Conservation (phyloP, 2,888 invertebrate species). For the Drosophila monieri region DNA sequence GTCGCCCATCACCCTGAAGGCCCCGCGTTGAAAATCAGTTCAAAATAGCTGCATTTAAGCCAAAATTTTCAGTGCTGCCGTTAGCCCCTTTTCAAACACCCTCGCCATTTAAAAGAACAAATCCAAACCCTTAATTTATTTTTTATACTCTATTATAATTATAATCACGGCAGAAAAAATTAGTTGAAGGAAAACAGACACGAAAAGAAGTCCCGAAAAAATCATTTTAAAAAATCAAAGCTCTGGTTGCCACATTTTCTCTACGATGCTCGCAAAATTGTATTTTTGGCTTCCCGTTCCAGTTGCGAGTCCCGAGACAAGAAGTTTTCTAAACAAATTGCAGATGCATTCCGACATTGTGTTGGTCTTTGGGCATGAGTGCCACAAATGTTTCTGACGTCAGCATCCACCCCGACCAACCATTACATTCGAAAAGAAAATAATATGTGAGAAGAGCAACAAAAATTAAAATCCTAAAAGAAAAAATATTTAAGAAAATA, state of each 20-base stretch:
- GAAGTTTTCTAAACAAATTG: constrained; percentile 61
- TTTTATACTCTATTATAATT: too few relatives aligned
- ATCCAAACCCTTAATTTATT: neutral
- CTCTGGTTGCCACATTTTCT: constrained; percentile 33
- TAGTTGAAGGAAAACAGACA: neutral
- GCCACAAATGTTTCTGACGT: constrained; percentile 56
- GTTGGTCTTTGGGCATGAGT: constrained; percentile 23
- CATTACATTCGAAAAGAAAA: neutral
- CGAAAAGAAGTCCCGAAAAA: constrained; percentile 17
- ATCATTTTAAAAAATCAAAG: constrained; percentile 16
- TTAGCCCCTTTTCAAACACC: constrained; percentile 33
- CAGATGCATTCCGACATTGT: constrained; percentile 49
- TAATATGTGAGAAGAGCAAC: neutral
- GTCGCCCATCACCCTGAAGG: constrained; percentile 19
- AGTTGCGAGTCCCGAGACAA: constrained; percentile 29
- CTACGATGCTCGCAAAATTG: constrained; percentile 14
- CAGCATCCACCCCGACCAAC: constrained; percentile 28
- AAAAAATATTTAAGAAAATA: too few relatives aligned
- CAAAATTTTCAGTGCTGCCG: constrained; percentile 22
- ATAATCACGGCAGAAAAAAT: too few relatives aligned
- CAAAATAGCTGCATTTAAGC: constrained; percentile 8
- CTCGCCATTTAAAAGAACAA: neutral
- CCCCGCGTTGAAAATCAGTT: constrained; percentile 36
- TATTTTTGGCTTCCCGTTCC: constrained; percentile 43
- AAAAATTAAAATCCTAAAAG: neutral